Conservation (phyloP, 2,888 invertebrate genomes). For the Marronus borbonicus region DNA sequence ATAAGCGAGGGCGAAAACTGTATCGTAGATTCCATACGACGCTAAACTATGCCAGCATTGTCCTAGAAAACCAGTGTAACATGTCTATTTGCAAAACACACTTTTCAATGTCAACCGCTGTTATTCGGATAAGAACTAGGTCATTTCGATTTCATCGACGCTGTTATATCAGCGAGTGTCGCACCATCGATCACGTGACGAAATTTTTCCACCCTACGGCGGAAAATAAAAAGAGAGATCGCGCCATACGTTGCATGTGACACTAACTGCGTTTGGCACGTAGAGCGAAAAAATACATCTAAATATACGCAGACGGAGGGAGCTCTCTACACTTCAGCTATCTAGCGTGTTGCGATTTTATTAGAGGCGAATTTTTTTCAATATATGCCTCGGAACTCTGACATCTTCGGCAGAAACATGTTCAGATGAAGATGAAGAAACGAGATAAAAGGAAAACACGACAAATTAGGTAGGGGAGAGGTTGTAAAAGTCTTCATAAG, state of each 20-base stretch:
- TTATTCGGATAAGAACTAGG: not conserved
- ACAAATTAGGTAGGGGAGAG: too few relatives aligned
- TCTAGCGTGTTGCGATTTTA: not conserved
- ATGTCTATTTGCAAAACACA: not conserved
- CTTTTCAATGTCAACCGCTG: slow-evolving; percentile 5
- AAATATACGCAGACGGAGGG: not conserved
- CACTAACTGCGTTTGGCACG: not conserved
- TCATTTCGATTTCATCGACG: slow-evolving; percentile 13
- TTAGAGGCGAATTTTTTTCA: not conserved
- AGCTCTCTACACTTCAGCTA: not conserved
- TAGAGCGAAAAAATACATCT: not conserved
- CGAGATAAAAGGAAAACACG: not conserved
- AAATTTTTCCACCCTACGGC: not conserved
- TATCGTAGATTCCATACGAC: too few relatives aligned
- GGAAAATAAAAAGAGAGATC: not conserved
- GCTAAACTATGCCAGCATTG: too few relatives aligned
- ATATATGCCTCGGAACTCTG: not conserved
- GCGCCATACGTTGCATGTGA: not conserved
- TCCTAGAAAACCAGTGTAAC: too few relatives aligned
- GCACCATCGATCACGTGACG: not conserved
- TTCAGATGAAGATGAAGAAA: not conserved
- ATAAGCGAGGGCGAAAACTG: too few relatives aligned
- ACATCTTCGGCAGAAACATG: not conserved
- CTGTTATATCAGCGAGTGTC: not conserved
- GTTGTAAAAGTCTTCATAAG: too few relatives aligned